Base-by-base conservation (phyloP, 2,113 vertebrate species). In the Oophaga pumilio region DNA sequence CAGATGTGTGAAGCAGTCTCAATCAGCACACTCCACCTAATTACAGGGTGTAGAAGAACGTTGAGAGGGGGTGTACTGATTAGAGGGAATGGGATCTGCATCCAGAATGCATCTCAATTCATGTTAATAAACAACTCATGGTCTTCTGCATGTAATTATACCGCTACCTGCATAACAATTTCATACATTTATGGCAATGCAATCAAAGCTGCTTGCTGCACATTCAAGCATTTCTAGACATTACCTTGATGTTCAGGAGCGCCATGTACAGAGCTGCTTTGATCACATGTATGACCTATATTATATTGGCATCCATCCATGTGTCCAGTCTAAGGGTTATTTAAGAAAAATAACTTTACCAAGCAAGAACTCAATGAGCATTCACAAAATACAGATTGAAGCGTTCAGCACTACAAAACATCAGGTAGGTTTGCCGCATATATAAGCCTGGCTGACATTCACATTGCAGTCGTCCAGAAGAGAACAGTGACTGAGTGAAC, bases 21-120 rank as follows among this genome's bases (percentile, higher is more conserved):
- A 74, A 85, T 74, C 68, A 76, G 83, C 17, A 26, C 53, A 60
- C 83, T 84, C 22, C 50, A 84, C 13, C 52, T 84, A 84, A 84
- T 84, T 73, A 84, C 66, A 84, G 66, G 17, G 82, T 57, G 50
- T 59, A 57, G 26, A 26, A 53, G 43, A 53, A 73, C n/a, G 26
- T 8, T 7, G 53, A 84, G 52, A 20, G 64, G 81, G n/a, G 82
- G 43, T 84, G 43, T 8, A 26, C 68, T 84, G 82, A 73, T 71
- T 73, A 84, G 24, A 59, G 50, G 56, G 22, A 71, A 77, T 24
- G 28, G 22, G 2, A 12, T 10, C 20, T 77, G 50, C 76, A 74
- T 74, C 43, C 1, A 74, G 33, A 74, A 50, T 9, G 43, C 71
- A 77, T n/a, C 76, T 24, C 76, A 24, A 24, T 24, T 5, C 76